Evolutionary conservation across 2,888 invertebrate species (phyloP), one percentile per base, ranked within the genome.

Genomic region (Chalcosyrphus nemorum): DNA sequence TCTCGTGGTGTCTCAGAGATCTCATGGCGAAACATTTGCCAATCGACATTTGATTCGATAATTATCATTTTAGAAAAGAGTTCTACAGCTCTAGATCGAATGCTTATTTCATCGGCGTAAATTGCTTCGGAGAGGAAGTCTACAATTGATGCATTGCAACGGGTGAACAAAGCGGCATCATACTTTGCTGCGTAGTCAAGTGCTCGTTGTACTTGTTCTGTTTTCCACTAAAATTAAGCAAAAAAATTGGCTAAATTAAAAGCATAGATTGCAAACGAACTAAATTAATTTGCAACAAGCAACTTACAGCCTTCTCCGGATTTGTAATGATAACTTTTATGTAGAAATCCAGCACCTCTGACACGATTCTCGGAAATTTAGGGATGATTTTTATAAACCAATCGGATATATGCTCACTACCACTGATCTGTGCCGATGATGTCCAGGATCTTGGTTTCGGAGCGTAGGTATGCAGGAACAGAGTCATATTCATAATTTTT

Each of bases 131-230:
- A 86, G 1, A 91, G 82, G 35, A 89, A 89, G 17, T 88, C 88
- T 0, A 90, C 87, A 19, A 90, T 88, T 1, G 91, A 91, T 71
- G 89, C 89, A 56, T 91, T 91, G 45, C 91, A 91, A 45, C 90
- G 90, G n/a, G 89, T 89, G 52, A 89, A 91, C 1, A 91, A 87
- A 0, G 89, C 90, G 0, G 91, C 89, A 87, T 91, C 91, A 47
- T 91, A 91, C 87, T 91, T 90, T 15, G 91, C 91, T 0, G 90
- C 91, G 86, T 91, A 91, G 4, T 89, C 90, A 21, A 91, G 86
- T 9, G 90, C 90, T 1, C 89, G 87, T 76, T 90, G 89, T 0
- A 87, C 88, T 32, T 91, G 90, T 0, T 87, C 88, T 0, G 63
- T 76, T 85, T 89, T 90, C 90, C 91, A 91, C 88, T 90, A 15